Base-by-base conservation (phyloP, 2,888 invertebrate genomes). In the Synergus itoensis region DNA sequence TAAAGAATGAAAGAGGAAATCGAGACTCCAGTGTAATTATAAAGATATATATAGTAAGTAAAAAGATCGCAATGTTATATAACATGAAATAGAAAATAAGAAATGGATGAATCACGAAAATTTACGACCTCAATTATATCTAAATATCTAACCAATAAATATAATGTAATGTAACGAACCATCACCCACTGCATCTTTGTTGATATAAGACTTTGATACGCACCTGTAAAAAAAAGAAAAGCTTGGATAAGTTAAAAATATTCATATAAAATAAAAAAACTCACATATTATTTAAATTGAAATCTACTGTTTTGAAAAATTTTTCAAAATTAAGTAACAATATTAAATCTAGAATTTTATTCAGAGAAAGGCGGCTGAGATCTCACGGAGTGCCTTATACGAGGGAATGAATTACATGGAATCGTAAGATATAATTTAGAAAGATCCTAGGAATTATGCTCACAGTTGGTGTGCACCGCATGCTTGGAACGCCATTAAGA, bases 161-260 rank as follows among this genome's bases (percentile, higher is more conserved):
- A 64, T 65, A 45, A 21, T 14, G 18, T 67, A 21, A 67, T 43
- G 43, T 43, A 45, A 43, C 67, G 45, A 7, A 43, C 67, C 67
- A 41, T 41, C 28, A 28, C 28, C 2, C 12, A 14, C 9, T 40
- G 8, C 21, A 64, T 64, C 36, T 5, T 12, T 45, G 4, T 12
- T 45, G 4, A 12, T 41, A 43, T 11, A 18, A 21, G 41, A 67
- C 9, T 21, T 14, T 67, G 28, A 63, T 67, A 67, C 67, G 12
- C 11, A 67, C 67, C 67, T 67, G 67, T 9, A 67, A 67, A 45
- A 67, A 21, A 67, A 67, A 67, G 12, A 67, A 45, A 14, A 65
- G 11, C 9, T 43, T 67, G 0, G 4, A 11, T 16, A 67, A 18
- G 4, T 14, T 45, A 45, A 45, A 4, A 45, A 45, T 45, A 14